phyloP scores from a whole-genome alignment of 2,113 vertebrate genomes.

The Hydrolagus affinis region DNA sequence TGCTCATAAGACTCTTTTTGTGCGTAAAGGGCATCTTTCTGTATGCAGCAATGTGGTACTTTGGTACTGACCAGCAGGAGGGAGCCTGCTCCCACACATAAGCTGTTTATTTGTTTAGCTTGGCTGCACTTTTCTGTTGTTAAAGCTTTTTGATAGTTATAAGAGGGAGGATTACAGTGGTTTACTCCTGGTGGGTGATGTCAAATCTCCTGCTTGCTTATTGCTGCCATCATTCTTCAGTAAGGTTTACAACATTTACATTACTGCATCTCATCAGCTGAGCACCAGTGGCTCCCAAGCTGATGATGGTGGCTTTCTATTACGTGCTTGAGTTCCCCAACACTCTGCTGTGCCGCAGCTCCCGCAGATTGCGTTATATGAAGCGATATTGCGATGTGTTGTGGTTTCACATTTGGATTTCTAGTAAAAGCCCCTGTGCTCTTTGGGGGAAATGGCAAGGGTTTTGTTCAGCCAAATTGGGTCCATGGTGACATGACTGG shows the following conservation, averaged over 20 bases:
- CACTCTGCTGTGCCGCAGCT: neutral
- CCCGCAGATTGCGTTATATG: neutral
- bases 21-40: conserved; percentile 29
- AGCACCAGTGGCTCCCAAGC: neutral
- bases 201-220: neutral
- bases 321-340: neutral
- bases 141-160: neutral
- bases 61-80: conserved; percentile 39
- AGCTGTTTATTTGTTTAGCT: neutral
- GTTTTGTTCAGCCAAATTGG: too few relatives aligned
- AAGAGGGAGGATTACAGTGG: neutral
- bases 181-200: neutral
- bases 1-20: neutral
- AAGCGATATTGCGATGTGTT: too few relatives aligned
- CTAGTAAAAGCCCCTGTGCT: too few relatives aligned
- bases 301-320: neutral
- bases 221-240: neutral
- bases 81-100: neutral
- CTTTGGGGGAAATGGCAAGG: too few relatives aligned
- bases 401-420: neutral
- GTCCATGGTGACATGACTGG: too few relatives aligned
- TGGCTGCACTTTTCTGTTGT: neutral
- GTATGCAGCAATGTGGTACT: conserved; percentile 42
- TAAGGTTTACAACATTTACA: neutral
- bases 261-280: neutral